phyloP scores from a whole-genome alignment of 2,888 invertebrate genomes.

The Leuctra nigra region DNA sequence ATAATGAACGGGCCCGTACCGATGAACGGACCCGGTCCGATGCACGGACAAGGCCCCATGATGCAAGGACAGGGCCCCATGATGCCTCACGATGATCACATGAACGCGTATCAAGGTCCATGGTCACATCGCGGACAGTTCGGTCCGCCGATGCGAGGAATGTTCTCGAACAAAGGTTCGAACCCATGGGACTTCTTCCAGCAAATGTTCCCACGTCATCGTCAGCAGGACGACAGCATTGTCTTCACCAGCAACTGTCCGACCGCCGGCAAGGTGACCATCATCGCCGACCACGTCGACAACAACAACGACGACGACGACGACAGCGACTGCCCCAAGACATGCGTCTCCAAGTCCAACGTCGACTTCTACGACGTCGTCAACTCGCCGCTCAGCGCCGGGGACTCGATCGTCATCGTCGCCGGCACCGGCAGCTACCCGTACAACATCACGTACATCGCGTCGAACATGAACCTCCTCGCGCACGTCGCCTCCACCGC shows the following conservation, averaged over 20 bases:
- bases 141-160: no score
- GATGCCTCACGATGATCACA: no score
- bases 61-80: no score
- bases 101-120: no score
- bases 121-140: no score
- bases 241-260: not conserved
- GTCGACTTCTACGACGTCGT: not conserved
- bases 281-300: not conserved
- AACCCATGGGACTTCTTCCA: no score
- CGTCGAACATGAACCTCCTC: not conserved
- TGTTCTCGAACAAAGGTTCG: no score
- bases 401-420: not conserved
- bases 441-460: not conserved
- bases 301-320: no score
- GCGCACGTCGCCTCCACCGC: not conserved
- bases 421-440: not conserved
- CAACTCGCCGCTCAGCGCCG: not conserved
- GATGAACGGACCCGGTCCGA: no score
- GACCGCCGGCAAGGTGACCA: not conserved
- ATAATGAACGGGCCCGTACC: no score
- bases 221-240: not conserved
- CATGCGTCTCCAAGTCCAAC: not conserved
- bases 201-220: no score
- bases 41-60: no score
- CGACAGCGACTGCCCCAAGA: not conserved